Percentiles rank a stretch among this genome's conserved stretches.
Evolutionary conservation across 2,113 vertebrate genomes (phyloP).

Genomic region (Notothenia rossii): DNA sequence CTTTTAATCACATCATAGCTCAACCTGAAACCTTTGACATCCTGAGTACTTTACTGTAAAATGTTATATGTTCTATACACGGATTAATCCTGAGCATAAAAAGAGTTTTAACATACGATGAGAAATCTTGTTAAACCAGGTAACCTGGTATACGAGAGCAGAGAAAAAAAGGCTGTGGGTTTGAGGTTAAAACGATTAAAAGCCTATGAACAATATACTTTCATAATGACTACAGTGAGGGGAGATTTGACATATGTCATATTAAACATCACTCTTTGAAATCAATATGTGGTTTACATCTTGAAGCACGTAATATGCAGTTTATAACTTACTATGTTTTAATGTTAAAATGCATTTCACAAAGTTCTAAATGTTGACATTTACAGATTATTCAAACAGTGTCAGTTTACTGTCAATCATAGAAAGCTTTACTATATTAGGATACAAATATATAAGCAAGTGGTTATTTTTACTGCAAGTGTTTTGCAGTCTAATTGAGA

Average conservation of each 20-base stretch:
- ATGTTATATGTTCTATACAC: not conserved
- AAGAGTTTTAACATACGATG: slow-evolving; percentile 4
- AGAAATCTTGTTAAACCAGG: slow-evolving; percentile 7
- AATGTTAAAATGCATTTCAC: not conserved
- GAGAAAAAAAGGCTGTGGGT: slow-evolving; percentile 20
- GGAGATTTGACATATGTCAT: not conserved
- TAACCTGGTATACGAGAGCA: not conserved
- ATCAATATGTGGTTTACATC: not conserved
- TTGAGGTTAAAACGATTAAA: slow-evolving; percentile 15
- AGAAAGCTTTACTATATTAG: not conserved
- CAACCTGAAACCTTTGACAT: slow-evolving; percentile 20
- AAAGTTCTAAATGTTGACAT: not conserved
- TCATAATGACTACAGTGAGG: slow-evolving; percentile 10
- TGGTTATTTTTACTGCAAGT: not conserved
- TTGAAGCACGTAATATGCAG: not conserved
- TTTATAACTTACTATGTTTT: not conserved
- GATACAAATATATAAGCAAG: not conserved
- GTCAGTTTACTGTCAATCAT: not conserved
- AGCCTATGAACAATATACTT: slow-evolving; percentile 17
- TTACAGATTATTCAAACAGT: not conserved
- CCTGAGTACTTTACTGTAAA: slow-evolving; percentile 15
- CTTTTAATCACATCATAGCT: not conserved
- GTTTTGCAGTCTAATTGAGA: slow-evolving; percentile 9
- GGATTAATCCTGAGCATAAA: not conserved
- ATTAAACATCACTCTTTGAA: not conserved